phyloP scores from a whole-genome alignment of 2,888 invertebrate species.

The Oligia latruncula region DNA sequence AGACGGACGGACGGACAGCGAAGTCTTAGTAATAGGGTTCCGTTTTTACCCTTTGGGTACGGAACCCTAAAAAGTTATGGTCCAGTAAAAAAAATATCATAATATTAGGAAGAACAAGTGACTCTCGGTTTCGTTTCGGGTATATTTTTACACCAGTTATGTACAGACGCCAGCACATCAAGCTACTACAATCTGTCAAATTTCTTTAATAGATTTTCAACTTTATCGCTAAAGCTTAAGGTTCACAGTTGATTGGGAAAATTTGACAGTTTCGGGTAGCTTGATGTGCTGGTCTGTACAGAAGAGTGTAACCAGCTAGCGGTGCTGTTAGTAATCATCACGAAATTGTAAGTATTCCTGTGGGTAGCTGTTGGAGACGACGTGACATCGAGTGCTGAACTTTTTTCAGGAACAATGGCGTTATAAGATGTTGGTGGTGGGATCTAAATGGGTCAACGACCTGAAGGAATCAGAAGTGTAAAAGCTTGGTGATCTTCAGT shows the following conservation, averaged over 20 bases:
- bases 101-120: not conserved
- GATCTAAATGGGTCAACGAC: not conserved
- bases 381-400: not conserved
- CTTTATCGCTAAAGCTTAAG: no score
- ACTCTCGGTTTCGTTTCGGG: not conserved
- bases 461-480: not conserved
- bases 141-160: not conserved
- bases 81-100: not conserved
- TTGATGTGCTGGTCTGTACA: not conserved
- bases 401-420: not conserved
- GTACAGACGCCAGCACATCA: not conserved
- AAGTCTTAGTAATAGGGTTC: no score
- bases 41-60: no score
- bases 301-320: not conserved
- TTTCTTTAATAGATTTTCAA: no score
- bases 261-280: no score
- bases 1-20: no score
- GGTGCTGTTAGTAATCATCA: not conserved
- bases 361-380: not conserved
- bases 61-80: no score
- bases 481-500: not conserved
- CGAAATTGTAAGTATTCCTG: conserved; percentile 6
- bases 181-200: no score
- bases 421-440: not conserved
- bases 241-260: no score